Base-by-base conservation (phyloP, 2,888 invertebrate genomes). In the Amblyteles armatorius region DNA sequence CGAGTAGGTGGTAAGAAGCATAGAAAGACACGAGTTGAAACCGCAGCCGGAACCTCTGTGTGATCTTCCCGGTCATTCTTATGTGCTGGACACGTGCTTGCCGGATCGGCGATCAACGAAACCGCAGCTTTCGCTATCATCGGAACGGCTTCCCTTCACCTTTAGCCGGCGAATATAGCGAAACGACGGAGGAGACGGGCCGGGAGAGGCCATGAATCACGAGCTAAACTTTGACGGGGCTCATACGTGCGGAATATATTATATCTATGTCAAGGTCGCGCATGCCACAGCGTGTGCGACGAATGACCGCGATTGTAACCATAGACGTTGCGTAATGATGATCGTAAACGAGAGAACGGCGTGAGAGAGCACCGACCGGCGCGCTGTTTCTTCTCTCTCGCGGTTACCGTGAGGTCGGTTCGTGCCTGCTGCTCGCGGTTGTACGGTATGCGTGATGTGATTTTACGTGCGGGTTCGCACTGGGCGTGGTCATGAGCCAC, bases 251-350 rank as follows among this genome's bases (percentile, higher is more conserved):
- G n/a, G 29, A 69, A 73, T 77, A 78, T 69, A 83, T 50, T 44
- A 48, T 65, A 93, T 93, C 88, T 90, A 92, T 92, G 93, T 93
- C 93, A 94, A 93, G 94, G 94, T 93, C 93, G 90, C 81, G 76
- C 84, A 86, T 83, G 50, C 65, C 71, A 67, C 67, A 71, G 48
- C 26, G 67, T 29, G 77, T 68, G 67, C 74, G 78, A 77, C 71
- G 76, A 76, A 67, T 73, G 83, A 83, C 80, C 74, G 60, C 77
- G 77, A 71, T 77, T 85, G 83, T 83, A 77, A 77, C 52, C 79
- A 55, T 79, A 74, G 71, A 67, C 76, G 78, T 87, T 88, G 85
- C 77, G 79, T 84, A 86, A 88, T 79, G 82, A 82, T 74, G 81
- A 83, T 87, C 87, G 83, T 88, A 86, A 87, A 87, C 82, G 44